Base-by-base conservation (phyloP, 1,140 invertebrate species). In the Sitophilus oryzae region DNA sequence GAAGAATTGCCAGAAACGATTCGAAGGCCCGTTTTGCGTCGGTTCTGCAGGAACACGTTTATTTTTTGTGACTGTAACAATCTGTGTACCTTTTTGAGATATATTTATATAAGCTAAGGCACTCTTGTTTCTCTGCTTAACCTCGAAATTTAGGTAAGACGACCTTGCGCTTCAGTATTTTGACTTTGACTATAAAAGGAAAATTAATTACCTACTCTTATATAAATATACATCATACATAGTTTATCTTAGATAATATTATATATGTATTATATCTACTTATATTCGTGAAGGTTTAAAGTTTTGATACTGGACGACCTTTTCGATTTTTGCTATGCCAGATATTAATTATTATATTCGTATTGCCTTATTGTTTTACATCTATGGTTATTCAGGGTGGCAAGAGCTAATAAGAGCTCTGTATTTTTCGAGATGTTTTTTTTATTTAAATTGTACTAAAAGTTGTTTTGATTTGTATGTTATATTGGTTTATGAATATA, bases 101-200 rank as follows among this genome's bases (percentile, higher is more conserved):
- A 57, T 58, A 52, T 57, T 60, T 58, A 56, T 66, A 53, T 38
- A 46, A 54, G 43, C 42, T 37, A 47, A 54, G 59, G 60, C 59
- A 64, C 66, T 68, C 66, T 66, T 68, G 65, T 66, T 66, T 66
- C 66, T 68, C 66, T 66, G 66, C 66, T 68, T 67, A 66, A 68
- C 64, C 61, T 64, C 52, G 19, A 60, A 58, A 60, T 51, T 56
- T 45, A 51, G 47, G 35, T 61, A 52, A 25, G 30, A 34, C 36
- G 42, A 44, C 49, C 37, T 56, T 50, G 59, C 49, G 52, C 60
- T 59, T 56, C 50, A 52, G 59, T 60, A 58, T 54, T 52, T 59
- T 56, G 25, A 30, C 5, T 30, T 30, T 30, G 25, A 6, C 5
- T 11, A 30, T 30, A 5, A 11, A 30, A 30, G 5, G 25, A 30